Conservation (phyloP, 2,113 vertebrate genomes). For the Cryptomyrus ogoouensis region DNA sequence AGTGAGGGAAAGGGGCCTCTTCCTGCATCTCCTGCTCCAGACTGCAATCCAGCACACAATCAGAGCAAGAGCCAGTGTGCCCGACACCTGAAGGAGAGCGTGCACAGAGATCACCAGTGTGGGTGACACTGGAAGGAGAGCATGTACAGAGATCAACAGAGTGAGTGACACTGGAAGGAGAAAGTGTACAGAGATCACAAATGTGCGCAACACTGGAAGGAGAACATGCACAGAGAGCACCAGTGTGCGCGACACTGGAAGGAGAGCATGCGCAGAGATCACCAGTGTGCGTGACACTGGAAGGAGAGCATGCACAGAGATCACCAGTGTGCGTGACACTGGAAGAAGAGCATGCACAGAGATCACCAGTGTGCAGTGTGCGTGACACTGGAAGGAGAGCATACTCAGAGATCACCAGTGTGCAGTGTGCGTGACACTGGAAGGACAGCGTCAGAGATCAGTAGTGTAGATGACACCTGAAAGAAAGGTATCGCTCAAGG, state of each 20-base stretch:
- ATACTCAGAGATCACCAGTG: too few species aligned
- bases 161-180: too few species aligned
- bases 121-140: background rate
- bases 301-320: too few species aligned
- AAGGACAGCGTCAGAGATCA: background rate
- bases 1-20: background rate
- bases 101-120: background rate
- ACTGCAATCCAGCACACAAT: background rate
- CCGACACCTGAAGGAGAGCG: background rate
- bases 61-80: background rate
- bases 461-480: background rate
- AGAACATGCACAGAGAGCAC: background rate
- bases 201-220: background rate
- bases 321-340: background rate
- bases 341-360: background rate
- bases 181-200: too few species aligned
- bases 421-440: too few species aligned
- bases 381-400: too few species aligned
- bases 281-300: too few species aligned
- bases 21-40: background rate
- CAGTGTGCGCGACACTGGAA: background rate
- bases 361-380: background rate
- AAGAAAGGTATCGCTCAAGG: background rate
- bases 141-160: background rate
- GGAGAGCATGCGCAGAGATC: too few species aligned